Conservation (phyloP, 53 echinoderm and acorn worm species). For the Echinometra lucunter region DNA sequence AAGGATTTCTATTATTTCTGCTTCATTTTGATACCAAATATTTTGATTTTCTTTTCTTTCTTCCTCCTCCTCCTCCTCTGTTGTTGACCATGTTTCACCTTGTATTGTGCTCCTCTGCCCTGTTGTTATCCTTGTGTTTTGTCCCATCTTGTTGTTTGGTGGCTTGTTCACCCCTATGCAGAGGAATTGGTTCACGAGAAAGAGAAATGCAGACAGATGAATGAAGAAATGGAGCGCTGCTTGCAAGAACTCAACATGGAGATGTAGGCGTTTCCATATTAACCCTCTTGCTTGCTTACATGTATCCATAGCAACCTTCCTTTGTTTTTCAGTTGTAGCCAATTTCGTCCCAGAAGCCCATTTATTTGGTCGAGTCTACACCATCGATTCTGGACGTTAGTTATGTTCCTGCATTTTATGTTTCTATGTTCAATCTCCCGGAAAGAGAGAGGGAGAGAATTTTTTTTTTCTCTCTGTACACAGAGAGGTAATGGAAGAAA, state of each 20-base stretch:
- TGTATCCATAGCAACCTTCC: conserved; percentile 70
- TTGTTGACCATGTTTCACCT: neutral
- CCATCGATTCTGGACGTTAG: conserved; percentile 2
- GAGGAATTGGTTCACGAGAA: conserved; percentile 69
- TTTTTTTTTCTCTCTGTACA: conserved; percentile 25
- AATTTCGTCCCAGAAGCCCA: neutral
- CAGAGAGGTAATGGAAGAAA: conserved; percentile 40
- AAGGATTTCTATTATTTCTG: neutral
- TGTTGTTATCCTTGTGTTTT: neutral
- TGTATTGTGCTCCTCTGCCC: neutral
- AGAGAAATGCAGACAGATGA: conserved; percentile 69
- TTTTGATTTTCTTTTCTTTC: conserved; percentile 43
- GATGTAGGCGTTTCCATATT: conserved; percentile 22
- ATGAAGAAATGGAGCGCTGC: conserved; percentile 71
- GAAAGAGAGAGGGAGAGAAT: conserved; percentile 63
- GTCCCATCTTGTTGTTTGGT: neutral
- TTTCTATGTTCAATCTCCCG: conserved; percentile 31
- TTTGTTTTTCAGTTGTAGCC: conserved; percentile 54
- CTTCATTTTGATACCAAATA: conserved; percentile 38
- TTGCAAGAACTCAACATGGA: conserved; percentile 73
- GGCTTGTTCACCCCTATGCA: conserved; percentile 10
- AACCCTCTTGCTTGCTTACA: conserved; percentile 56
- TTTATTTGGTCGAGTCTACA: neutral
- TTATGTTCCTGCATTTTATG: conserved; percentile 47
- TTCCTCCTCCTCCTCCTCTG: neutral